Evolutionary conservation across 64 coral and sea anemone species (phyloP), one percentile per base, ranked within the genome.

Genomic region (Anthopleura sola): DNA sequence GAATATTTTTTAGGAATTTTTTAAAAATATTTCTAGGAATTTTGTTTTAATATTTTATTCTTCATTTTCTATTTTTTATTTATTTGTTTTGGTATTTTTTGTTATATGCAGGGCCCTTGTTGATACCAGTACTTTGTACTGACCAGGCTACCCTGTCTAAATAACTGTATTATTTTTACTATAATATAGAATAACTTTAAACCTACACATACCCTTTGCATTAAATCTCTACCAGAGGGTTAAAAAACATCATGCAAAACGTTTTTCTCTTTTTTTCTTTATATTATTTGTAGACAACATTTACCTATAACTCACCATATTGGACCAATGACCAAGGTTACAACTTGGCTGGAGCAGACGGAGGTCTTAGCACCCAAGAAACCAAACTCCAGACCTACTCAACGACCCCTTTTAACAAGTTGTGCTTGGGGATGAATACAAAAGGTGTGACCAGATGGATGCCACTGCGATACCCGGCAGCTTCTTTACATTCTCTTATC

Each of bases 371-470:
- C 44, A 55, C 23, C 16, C 26, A 83, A 29, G 80, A 83, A 55
- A 83, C 80, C 48, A 83, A 83, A 46, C 36, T 83, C 26, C 31
- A 36, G 28, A 83, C 37, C 23, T 83, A 83, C 51, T 83, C 33
- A 11, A 50, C 44, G 1, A 34, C 24, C 0, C 80, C 80, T 12
- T 83, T 83, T 11, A 46, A 83, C 80, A 49, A 83, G 47, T 32
- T 83, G 10, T 83, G 80, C 40, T 40, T 83, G 36, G 80, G 80
- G 0, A 48, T 83, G 37, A 33, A 83, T 6, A 46, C 44, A 15
- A 26, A 32, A 13, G 80, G 44, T 34, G 51, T 77, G 15, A 77
- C 75, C 24, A 37, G 17, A 19, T 77, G 37, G 75, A 34, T 34
- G 37, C 24, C 37, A 2, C 5, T 77, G 32, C 18, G 37, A 34